phyloP scores from a whole-genome alignment of 2,113 vertebrate species.

The Gnathonemus echidnorhynchus region DNA sequence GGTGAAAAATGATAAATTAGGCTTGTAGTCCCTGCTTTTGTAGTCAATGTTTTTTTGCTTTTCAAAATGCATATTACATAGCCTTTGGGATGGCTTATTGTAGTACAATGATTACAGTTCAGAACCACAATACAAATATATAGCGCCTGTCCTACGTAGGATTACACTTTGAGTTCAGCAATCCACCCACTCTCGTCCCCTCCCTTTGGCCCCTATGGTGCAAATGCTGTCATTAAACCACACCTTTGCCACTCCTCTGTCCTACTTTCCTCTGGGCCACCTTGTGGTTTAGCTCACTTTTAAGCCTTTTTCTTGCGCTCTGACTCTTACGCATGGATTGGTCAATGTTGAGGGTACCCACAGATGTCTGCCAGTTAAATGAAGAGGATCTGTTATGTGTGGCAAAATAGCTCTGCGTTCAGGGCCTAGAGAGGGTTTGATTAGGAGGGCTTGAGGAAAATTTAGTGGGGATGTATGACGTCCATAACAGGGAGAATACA shows the following conservation, averaged over 20 bases:
- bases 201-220: background rate
- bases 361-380: background rate
- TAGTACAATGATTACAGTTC: background rate
- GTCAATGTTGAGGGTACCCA: background rate
- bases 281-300: background rate
- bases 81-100: background rate
- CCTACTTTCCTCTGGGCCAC: background rate
- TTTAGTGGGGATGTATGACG: background rate
- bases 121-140: background rate
- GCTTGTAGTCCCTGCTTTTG: background rate
- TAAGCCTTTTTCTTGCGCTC: background rate
- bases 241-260: background rate
- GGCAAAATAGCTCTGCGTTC: background rate
- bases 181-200: background rate
- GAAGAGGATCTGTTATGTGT: background rate
- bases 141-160: background rate
- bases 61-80: background rate
- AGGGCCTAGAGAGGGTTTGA: background rate
- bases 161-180: background rate
- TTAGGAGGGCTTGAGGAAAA: background rate
- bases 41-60: background rate
- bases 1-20: background rate
- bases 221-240: background rate
- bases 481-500: background rate
- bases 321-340: background rate